These are phyloP conservation scores for Diogma glabrata DNA, from an alignment of 2,888 invertebrate genomes.

Conservation along the genomic window DNA sequence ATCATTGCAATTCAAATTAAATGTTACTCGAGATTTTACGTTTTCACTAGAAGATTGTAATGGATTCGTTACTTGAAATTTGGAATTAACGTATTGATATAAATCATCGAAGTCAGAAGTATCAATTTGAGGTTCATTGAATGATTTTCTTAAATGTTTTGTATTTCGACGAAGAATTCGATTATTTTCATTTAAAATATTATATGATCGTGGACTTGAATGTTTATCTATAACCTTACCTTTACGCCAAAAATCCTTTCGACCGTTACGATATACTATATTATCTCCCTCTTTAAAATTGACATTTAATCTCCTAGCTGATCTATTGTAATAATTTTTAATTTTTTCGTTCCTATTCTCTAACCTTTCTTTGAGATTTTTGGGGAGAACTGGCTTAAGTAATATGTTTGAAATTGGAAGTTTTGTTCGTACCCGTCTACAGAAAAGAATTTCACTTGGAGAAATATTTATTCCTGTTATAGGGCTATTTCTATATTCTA, in stretches of 20 bases:
- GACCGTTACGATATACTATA: not conserved
- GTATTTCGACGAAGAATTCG: not conserved
- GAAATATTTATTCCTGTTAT: not conserved
- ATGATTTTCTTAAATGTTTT: not conserved
- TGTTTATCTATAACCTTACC: not conserved
- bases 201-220: not conserved
- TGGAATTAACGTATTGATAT: too few relatives aligned
- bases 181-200: not conserved
- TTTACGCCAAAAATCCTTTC: not conserved
- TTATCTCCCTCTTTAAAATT: not conserved
- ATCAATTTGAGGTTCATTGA: not conserved
- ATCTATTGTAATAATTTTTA: not conserved
- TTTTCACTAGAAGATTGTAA: too few relatives aligned
- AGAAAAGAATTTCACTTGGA: not conserved
- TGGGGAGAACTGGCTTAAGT: not conserved
- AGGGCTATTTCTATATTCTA: slow-evolving; percentile 1
- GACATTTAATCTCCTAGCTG: not conserved
- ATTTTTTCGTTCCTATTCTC: not conserved
- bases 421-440: not conserved
- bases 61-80: too few relatives aligned
- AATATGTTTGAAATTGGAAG: not conserved
- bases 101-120: too few relatives aligned
- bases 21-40: too few relatives aligned
- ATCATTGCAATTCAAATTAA: too few relatives aligned
- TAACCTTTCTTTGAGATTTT: not conserved